These are phyloP conservation scores for Vesta saturnalis DNA, from an alignment of 2,888 invertebrate species.

Conservation along the genomic window DNA sequence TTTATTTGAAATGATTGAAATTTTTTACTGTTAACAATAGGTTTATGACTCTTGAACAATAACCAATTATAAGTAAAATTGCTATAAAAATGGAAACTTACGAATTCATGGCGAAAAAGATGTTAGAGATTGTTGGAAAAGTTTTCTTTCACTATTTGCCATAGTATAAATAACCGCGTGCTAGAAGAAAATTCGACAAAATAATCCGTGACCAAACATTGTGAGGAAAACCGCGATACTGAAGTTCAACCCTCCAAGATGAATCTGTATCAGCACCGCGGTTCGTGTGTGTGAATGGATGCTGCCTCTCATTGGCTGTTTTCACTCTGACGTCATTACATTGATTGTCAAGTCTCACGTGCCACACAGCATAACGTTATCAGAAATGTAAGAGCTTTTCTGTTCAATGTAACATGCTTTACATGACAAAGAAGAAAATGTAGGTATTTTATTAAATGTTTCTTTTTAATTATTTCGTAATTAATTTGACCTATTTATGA, in stretches of 20 bases:
- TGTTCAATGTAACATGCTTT: slow-evolving; percentile 39
- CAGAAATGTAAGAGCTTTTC: slow-evolving; percentile 46
- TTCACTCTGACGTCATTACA: slow-evolving; percentile 76
- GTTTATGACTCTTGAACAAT: too few relatives aligned
- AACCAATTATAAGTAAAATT: too few relatives aligned
- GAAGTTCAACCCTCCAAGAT: slow-evolving; percentile 52
- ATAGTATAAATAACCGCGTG: slow-evolving; percentile 36
- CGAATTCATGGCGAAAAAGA: neutral
- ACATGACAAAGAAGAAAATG: slow-evolving; percentile 26
- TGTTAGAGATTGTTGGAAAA: neutral
- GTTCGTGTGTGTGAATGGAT: slow-evolving; percentile 72
- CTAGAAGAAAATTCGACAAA: slow-evolving; percentile 29
- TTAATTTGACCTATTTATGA: too few relatives aligned
- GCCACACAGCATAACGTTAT: slow-evolving; percentile 56
- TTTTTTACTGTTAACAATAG: too few relatives aligned
- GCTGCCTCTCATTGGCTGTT: slow-evolving; percentile 69
- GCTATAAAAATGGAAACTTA: too few relatives aligned
- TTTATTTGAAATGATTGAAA: too few relatives aligned
- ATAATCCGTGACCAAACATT: slow-evolving; percentile 45
- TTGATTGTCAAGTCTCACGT: slow-evolving; percentile 73
- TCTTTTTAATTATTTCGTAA: too few relatives aligned
- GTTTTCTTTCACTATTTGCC: neutral
- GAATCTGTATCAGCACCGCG: slow-evolving; percentile 59
- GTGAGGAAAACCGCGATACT: slow-evolving; percentile 52
- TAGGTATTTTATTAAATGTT: neutral